Evolutionary conservation across 2,888 invertebrate species (phyloP).

Genomic region (Muscina levida): DNA sequence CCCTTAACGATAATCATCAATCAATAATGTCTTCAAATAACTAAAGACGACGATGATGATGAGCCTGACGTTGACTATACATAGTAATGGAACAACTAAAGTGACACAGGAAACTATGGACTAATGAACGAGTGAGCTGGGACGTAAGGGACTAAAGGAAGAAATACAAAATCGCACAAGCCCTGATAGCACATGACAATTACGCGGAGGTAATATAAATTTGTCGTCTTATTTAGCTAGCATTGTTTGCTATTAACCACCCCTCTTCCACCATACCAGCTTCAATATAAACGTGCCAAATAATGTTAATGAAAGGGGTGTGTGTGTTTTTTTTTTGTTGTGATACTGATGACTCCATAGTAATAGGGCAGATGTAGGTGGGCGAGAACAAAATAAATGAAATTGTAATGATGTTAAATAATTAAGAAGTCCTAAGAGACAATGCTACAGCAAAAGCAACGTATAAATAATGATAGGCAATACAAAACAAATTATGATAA

Average conservation of each 20-base stretch:
- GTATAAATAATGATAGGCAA: slow-evolving; percentile 23
- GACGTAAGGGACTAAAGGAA: neutral
- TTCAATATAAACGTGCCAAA: neutral
- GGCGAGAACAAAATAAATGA: neutral
- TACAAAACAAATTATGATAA: slow-evolving; percentile 8
- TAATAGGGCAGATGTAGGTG: neutral
- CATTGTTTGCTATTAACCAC: neutral
- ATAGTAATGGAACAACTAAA: neutral
- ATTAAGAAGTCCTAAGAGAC: neutral
- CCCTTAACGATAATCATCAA: slow-evolving; percentile 42
- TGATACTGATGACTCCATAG: no score
- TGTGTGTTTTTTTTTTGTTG: neutral
- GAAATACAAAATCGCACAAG: slow-evolving; percentile 8
- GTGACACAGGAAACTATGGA: neutral
- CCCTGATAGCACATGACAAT: slow-evolving; percentile 22
- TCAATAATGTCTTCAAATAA: slow-evolving; percentile 29
- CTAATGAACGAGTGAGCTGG: slow-evolving; percentile 17
- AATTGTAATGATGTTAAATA: slow-evolving; percentile 5
- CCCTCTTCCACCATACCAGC: neutral
- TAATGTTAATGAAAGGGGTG: slow-evolving; percentile 30
- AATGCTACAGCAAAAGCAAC: no score
- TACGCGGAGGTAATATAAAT: slow-evolving; percentile 25
- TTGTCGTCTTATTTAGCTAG: neutral
- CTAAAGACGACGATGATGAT: neutral
- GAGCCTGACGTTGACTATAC: neutral